phyloP scores from a whole-genome alignment of 2,888 invertebrate genomes.

The Agonopterix alstromeriana region DNA sequence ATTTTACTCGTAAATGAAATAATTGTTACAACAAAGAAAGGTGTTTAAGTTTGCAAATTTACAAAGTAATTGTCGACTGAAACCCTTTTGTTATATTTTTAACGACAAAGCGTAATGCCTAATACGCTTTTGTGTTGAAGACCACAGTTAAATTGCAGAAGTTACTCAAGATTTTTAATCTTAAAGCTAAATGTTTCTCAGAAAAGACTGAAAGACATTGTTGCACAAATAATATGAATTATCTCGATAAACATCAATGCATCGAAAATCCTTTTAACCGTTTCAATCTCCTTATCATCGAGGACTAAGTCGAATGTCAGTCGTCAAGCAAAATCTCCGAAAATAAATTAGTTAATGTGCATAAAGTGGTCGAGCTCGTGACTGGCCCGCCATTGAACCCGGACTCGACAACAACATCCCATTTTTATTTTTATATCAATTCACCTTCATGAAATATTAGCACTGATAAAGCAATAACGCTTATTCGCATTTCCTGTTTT shows the following conservation, averaged over 20 bases:
- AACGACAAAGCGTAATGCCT: background rate
- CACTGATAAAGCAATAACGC: conserved; percentile 45
- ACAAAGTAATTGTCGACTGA: conserved; percentile 36
- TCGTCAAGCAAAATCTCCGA: conserved; percentile 49
- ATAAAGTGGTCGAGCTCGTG: conserved; percentile 66
- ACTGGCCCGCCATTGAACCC: conserved; percentile 54
- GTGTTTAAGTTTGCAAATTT: conserved; percentile 45
- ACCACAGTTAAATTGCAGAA: background rate
- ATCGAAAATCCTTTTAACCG: conserved; percentile 37
- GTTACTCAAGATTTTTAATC: background rate
- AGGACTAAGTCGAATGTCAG: conserved; percentile 39
- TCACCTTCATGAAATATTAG: conserved; percentile 54
- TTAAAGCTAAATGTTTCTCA: conserved; percentile 2
- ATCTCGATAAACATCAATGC: conserved; percentile 7
- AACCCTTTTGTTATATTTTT: conserved; percentile 26
- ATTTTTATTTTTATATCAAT: conserved; percentile 52
- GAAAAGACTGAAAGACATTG: background rate
- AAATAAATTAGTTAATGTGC: conserved; percentile 63
- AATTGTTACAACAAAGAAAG: conserved; percentile 34
- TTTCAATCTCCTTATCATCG: conserved; percentile 34
- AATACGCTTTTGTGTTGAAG: background rate
- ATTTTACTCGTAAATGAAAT: conserved; percentile 32
- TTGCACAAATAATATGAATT: conserved; percentile 2
- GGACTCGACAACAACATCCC: conserved; percentile 33
- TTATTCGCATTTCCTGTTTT: conserved; percentile 53